A percentile compares a stretch with the other conserved stretches of the same genome.
Evolutionary conservation across 2,113 vertebrate genomes (phyloP).

Genomic region (Sterna hirundo): DNA sequence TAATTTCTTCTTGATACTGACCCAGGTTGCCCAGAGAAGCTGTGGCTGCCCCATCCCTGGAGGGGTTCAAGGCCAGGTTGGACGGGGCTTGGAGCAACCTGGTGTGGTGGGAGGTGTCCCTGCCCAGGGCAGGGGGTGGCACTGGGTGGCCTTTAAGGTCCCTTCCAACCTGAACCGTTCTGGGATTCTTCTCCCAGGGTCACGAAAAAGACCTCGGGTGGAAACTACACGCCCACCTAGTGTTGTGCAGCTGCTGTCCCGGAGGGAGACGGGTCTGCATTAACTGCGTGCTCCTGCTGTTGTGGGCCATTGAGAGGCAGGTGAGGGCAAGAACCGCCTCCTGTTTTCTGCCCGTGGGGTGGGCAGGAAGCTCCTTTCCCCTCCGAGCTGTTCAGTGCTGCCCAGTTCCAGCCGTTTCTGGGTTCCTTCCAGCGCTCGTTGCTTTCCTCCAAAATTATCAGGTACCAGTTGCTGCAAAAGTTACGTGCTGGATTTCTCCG

Average conservation of each 20-base stretch:
- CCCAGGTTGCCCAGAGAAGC: too few relatives aligned
- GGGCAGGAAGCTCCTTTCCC: not conserved
- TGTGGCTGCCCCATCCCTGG: too few relatives aligned
- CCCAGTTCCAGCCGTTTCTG: not conserved
- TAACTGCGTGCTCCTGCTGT: not conserved
- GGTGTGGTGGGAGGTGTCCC: too few relatives aligned
- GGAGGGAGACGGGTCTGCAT: not conserved
- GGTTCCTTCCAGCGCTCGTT: accelerated
- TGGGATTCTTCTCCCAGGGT: not conserved
- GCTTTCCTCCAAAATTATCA: not conserved
- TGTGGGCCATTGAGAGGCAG: not conserved
- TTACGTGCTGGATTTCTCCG: not conserved
- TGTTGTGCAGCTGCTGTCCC: not conserved
- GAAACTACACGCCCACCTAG: not conserved
- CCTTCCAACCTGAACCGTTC: too few relatives aligned
- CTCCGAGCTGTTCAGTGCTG: not conserved
- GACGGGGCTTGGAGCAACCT: too few relatives aligned
- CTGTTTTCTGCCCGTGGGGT: not conserved
- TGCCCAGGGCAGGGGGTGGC: too few relatives aligned
- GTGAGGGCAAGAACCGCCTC: not conserved
- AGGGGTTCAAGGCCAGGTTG: too few relatives aligned
- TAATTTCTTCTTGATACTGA: not conserved
- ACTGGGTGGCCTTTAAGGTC: too few relatives aligned
- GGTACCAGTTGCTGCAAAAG: not conserved
- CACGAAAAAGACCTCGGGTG: not conserved